Percentiles rank a stretch among this genome's conserved stretches.
These are phyloP conservation scores for Natrix natrix DNA, from an alignment of 2,797 vertebrate species.

Conservation along the genomic window DNA sequence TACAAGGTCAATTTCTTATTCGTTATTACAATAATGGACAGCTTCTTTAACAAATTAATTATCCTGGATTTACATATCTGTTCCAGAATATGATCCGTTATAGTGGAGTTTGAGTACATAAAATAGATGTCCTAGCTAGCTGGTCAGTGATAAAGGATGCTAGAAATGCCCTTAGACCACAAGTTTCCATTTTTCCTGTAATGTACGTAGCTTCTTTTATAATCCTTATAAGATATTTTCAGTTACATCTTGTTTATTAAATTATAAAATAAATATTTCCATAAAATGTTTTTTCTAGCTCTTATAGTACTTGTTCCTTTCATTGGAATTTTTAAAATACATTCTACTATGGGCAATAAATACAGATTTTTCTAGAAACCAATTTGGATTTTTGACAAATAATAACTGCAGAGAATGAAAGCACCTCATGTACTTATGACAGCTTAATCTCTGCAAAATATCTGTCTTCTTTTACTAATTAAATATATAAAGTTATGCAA, in stretches of 20 bases:
- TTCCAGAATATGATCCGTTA: not conserved
- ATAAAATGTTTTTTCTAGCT: not conserved
- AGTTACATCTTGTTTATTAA: not conserved
- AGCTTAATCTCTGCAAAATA: not conserved
- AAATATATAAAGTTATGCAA: not conserved
- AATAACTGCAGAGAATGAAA: not conserved
- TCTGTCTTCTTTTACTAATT: not conserved
- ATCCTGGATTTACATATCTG: not conserved
- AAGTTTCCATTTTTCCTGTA: not conserved
- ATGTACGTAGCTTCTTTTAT: not conserved
- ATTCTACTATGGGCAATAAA: not conserved
- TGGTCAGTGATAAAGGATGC: not conserved
- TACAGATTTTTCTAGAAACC: not conserved
- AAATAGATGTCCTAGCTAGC: not conserved
- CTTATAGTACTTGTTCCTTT: not conserved
- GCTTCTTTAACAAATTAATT: not conserved
- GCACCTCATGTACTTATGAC: not conserved
- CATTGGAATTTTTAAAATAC: not conserved
- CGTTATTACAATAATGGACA: not conserved
- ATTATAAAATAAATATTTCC: not conserved
- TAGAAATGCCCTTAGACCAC: not conserved
- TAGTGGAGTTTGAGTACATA: not conserved
- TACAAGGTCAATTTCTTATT: not conserved
- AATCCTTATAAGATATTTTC: not conserved
- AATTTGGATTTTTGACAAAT: not conserved